Base-by-base conservation (phyloP, 2,797 vertebrate species). In the Pempheris klunzingeri region DNA sequence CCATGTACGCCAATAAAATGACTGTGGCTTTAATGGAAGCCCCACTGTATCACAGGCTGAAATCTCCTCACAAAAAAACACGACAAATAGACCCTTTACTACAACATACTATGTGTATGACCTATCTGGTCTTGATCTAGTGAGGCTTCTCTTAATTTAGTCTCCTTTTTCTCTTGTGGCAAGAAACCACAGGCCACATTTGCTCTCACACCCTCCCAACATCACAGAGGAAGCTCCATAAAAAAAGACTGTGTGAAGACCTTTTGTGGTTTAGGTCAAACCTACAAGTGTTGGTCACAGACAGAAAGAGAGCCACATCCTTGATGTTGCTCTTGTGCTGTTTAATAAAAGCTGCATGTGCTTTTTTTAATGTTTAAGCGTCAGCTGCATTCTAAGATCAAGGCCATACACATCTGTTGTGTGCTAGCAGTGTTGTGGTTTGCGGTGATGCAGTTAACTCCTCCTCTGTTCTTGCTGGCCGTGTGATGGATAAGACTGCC, bases 401-500 rank as follows among this genome's bases (percentile, higher is more conserved):
- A 52, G 78, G 54, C 69, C 63, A 73, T 71, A 41, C 78, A 59
- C 49, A 61, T 73, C 55, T 62, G 66, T 58, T 77, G 4, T 50
- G 47, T 62, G 24, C 47, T 67, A 41, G 65, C 54, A 67, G 14
- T 76, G 36, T 49, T 74, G 60, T 60, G 57, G 39, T 63, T 78
- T 83, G 76, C 66, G 64, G 60, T 57, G 75, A 78, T 81, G 61
- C 80, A 75, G 66, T 61, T 38, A 60, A 61, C 64, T 24, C 60
- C 57, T 26, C 18, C 30, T 44, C 43, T 70, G 30, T 36, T 55
- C 44, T 32, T 72, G 47, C n/a, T 59, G 50, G 65, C 71, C 86
- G 77, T 79, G 60, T 66, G 74, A 59, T 82, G 66, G 85, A 47
- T 68, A 70, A 91, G 76, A 86, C 78, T 87, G 84, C 89, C 92